Conservation (phyloP, 2,888 invertebrate species). For the Lasioglossum calceatum region DNA sequence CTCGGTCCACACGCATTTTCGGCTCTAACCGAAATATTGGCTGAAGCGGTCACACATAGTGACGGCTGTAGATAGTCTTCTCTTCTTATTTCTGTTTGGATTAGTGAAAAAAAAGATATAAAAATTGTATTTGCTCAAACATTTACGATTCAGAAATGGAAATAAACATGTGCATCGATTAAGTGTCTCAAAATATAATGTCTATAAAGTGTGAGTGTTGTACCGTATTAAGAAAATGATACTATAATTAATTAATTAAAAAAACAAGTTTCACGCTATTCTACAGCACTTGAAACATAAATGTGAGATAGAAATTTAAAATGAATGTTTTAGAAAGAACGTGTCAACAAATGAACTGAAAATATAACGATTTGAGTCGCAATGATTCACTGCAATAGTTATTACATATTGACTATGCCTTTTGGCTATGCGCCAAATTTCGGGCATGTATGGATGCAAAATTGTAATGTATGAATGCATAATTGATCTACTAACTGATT, state of each 20-base stretch:
- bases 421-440: too few species aligned
- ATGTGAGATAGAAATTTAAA: neutral
- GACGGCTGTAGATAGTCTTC: too few species aligned
- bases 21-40: too few species aligned
- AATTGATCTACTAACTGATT: neutral
- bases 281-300: neutral
- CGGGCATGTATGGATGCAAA: neutral
- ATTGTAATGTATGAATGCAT: too few species aligned
- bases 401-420: neutral
- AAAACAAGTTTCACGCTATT: neutral
- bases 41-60: too few species aligned
- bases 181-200: neutral
- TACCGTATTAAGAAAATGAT: too few species aligned
- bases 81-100: neutral
- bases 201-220: too few species aligned
- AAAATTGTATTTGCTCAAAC: neutral
- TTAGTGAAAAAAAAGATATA: neutral
- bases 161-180: neutral
- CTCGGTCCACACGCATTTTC: too few species aligned
- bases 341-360: neutral
- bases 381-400: neutral
- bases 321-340: neutral
- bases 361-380: neutral
- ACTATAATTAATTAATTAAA: neutral
- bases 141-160: neutral